A percentile compares a stretch with the other conserved stretches of the same genome.
phyloP scores from a whole-genome alignment of 2,113 vertebrate genomes.

The human (Homo sapiens) region DNA sequence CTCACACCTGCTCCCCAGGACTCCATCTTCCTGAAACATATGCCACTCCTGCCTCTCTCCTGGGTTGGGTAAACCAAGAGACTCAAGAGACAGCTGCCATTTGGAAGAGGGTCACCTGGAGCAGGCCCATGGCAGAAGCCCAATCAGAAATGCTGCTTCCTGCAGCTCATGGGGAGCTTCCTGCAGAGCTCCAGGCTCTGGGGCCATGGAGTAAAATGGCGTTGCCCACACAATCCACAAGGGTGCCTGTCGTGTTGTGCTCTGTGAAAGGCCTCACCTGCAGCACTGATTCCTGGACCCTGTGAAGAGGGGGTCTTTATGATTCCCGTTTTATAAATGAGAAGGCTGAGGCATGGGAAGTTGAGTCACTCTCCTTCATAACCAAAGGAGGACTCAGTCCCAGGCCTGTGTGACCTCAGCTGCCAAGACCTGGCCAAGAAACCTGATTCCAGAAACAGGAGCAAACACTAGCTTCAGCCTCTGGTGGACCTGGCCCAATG shows the following conservation, averaged over 20 bases:
- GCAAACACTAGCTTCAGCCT: neutral
- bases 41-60: neutral
- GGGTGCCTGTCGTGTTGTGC: neutral
- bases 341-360: neutral
- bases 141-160: neutral
- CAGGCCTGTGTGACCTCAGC: neutral
- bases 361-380: neutral
- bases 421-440: neutral
- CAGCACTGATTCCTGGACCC: neutral
- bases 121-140: neutral
- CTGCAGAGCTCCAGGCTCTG: neutral
- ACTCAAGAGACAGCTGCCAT: neutral
- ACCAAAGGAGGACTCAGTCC: neutral
- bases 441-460: neutral
- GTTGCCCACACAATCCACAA: neutral
- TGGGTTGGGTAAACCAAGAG: neutral
- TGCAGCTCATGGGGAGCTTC: neutral
- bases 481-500: accelerated
- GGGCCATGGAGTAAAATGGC: neutral
- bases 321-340: neutral
- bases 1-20: neutral
- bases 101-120: too few relatives aligned
- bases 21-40: neutral
- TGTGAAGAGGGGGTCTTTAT: neutral
- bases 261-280: neutral